Evolutionary conservation across 2,888 invertebrate genomes (phyloP), one percentile per base, ranked within the genome.

Genomic region (Aspidiotus destructor): DNA sequence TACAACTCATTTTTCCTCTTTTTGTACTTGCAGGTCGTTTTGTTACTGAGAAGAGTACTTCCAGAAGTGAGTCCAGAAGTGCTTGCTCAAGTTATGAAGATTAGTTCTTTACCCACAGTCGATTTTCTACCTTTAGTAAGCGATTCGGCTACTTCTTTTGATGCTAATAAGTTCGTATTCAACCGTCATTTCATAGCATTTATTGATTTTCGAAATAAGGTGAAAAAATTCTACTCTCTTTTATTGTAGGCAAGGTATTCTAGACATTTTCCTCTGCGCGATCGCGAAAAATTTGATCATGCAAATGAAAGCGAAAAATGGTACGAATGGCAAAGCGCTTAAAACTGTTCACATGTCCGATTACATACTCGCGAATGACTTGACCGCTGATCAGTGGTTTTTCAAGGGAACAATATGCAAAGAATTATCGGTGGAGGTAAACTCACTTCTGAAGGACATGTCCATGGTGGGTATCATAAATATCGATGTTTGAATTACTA

Each of bases 221-320:
- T 28, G 5, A 28, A 5, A 28, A 28, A 28, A 28, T 3, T 5
- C 28, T 28, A n/a, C n/a, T n/a, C n/a, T n/a, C n/a, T 5, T 28
- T 48, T 81, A 54, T 78, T 89, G 70, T 8, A 68, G 67, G 60
- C 79, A 87, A 52, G 91, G 92, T 2, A 84, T 96, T 69, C 79
- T 96, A 69, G 96, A 96, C 75, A 90, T 95, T 69, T 86, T 97
- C 74, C 80, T 96, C 69, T 87, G 91, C 71, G 91, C 93, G 73
- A 87, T 97, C 71, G 92, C 92, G 48, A 97, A 96, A 78, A 86
- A 94, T 0, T 80, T 97, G 70, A 89, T 88, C 3, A 85, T 96
- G 2, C 95, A 96, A 79, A 87, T 94, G 17, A 94, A 94, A 79
- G 84, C 85, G 8, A 84, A 87, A 76, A 84, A 84, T 60, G 70